These are phyloP conservation scores for Nanorana parkeri DNA, from an alignment of 2,113 vertebrate genomes.

Conservation along the genomic window DNA sequence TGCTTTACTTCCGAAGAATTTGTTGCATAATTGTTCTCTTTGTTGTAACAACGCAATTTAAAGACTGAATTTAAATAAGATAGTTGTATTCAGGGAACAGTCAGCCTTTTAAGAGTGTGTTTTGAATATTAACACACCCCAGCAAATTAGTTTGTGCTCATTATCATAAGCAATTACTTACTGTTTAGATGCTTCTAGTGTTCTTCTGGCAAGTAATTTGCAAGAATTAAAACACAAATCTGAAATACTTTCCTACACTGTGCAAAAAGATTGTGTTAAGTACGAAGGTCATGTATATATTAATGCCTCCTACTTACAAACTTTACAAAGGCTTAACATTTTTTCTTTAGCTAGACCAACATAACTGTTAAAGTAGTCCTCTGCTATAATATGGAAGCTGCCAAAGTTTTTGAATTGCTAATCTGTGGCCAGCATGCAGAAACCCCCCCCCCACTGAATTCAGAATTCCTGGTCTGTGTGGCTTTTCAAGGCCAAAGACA, in stretches of 20 bases:
- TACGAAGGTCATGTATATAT: slow-evolving; percentile 38
- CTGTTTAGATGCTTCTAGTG: slow-evolving; percentile 78
- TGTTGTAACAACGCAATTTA: slow-evolving; percentile 65
- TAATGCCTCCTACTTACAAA: background rate
- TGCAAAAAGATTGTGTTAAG: slow-evolving; percentile 46
- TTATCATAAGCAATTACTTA: slow-evolving; percentile 86
- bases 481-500: too few species aligned
- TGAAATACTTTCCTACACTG: slow-evolving; percentile 63
- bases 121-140: slow-evolving; percentile 80
- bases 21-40: slow-evolving; percentile 56
- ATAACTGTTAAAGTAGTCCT: too few species aligned
- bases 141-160: slow-evolving; percentile 86
- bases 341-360: too few species aligned
- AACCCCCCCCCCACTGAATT: too few species aligned
- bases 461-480: too few species aligned
- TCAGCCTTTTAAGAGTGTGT: slow-evolving; percentile 72
- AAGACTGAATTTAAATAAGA: slow-evolving; percentile 70
- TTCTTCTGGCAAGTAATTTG: slow-evolving; percentile 80
- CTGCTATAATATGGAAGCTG: too few species aligned
- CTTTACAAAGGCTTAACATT: background rate
- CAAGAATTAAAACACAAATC: slow-evolving; percentile 75
- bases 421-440: too few species aligned
- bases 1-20: slow-evolving; percentile 45
- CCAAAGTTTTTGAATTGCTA: too few species aligned
- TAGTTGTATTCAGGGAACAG: slow-evolving; percentile 72